Base-by-base conservation (phyloP, 2,888 invertebrate genomes). In the Pandemis cinnamomeana region DNA sequence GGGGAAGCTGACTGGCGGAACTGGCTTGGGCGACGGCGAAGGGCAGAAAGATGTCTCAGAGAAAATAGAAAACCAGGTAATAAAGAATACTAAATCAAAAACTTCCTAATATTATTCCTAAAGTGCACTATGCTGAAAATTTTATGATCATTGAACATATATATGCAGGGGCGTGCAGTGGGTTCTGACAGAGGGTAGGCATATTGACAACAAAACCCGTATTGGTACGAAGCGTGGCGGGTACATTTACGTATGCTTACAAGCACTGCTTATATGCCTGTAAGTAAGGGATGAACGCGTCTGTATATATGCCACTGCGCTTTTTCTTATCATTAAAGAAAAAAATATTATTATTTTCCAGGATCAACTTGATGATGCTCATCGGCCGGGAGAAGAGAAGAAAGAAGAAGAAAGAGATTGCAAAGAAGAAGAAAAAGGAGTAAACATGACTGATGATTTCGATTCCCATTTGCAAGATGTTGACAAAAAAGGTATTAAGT, bases 401-500 rank as follows among this genome's bases (percentile, higher is more conserved):
- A 95, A 96, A 74, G 94, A 96, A 77, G 96, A 96, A 44, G 95
- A 98, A 69, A 95, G 96, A 81, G 97, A 98, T 84, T 96, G 97
- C 81, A 96, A 97, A 82, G 98, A 99, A 85, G 97, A 98, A 87
- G 98, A 99, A 77, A 97, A 98, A 67, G 98, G 98, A 20, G 96
- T 99, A 71, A 99, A 99, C 82, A 99, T 99, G 98, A 97, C 97
- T 20, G 99, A 99, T 79, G 98, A 99, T 86, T 99, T 99, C 85
- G 98, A 98, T 73, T 98, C 97, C 0, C 97, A 98, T 87, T 89
- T 97, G 73, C 98, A 98, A 86, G 95, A 99, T 83, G 91, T 97
- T 15, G 97, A 97, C 4, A 95, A 96, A 77, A 95, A 96, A 86
- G 95, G 96, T 80, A 82, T 8, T 7, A 5, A 6, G 13, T 3